phyloP scores from a whole-genome alignment of 2,797 vertebrate species.

The Macropus fuliginosus region DNA sequence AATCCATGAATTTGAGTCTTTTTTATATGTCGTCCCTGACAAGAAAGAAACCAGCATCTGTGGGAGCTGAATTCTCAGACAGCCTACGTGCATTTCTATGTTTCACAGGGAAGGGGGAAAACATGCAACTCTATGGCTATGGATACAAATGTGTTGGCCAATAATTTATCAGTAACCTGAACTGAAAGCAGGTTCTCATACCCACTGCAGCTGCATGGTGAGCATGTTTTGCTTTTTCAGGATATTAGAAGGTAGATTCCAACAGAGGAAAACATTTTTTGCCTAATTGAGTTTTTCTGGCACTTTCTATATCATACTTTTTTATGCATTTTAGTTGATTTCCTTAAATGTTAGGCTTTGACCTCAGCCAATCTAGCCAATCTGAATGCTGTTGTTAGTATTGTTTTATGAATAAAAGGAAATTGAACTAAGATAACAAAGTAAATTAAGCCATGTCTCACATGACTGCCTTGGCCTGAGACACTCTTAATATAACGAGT shows the following conservation, averaged over 20 bases:
- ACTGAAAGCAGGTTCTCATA: background rate
- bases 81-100: background rate
- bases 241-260: background rate
- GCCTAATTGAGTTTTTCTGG: background rate
- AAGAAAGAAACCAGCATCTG: background rate
- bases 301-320: background rate
- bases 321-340: background rate
- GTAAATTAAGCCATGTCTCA: background rate
- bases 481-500: background rate
- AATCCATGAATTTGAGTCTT: slow-evolving; percentile 3
- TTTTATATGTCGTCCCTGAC: background rate
- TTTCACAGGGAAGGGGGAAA: background rate
- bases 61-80: slow-evolving; percentile 3
- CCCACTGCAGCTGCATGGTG: background rate
- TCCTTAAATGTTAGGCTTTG: background rate
- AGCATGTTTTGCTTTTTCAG: background rate
- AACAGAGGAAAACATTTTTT: background rate
- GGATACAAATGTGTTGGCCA: slow-evolving; percentile 9
- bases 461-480: background rate
- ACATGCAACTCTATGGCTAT: background rate
- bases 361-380: background rate
- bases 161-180: background rate
- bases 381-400: background rate
- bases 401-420: background rate
- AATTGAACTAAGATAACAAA: background rate